phyloP scores from a whole-genome alignment of 1,140 invertebrate species.

The Lordiphosa clarofinis region DNA sequence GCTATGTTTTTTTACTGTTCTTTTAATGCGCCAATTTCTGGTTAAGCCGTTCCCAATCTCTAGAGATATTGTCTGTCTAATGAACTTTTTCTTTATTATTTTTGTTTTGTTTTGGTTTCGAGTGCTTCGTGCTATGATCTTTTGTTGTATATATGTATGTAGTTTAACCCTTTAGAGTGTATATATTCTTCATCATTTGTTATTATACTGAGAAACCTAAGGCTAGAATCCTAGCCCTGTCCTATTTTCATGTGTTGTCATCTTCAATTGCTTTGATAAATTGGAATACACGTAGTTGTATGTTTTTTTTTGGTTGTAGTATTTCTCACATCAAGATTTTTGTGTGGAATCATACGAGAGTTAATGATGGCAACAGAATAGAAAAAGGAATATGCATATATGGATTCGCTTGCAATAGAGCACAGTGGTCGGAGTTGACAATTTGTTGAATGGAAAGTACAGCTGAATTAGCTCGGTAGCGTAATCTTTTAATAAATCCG shows the following conservation, averaged over 20 bases:
- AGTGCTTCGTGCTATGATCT: constrained; percentile 1
- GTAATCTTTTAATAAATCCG: too few species aligned
- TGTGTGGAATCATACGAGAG: constrained; percentile 33
- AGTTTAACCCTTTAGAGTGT: constrained; percentile 47
- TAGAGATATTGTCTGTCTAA: constrained; percentile 42
- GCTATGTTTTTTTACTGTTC: neutral
- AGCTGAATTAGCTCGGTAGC: too few species aligned
- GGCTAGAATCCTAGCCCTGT: constrained; percentile 31
- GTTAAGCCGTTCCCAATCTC: constrained; percentile 28
- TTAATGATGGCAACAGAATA: constrained; percentile 48
- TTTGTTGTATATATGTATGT: constrained; percentile 40
- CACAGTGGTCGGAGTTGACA: too few species aligned
- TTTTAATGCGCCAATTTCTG: constrained; percentile 44
- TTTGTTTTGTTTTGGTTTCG: constrained; percentile 3
- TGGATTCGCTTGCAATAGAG: too few species aligned
- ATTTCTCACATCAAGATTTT: constrained; percentile 8
- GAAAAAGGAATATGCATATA: constrained; percentile 1
- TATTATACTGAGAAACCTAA: constrained; percentile 66
- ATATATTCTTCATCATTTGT: constrained; percentile 21
- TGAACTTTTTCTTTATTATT: constrained; percentile 9
- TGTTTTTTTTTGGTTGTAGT: constrained; percentile 23
- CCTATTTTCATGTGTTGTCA: constrained; percentile 47
- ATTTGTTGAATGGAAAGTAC: too few species aligned
- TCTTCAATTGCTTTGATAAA: constrained; percentile 76
- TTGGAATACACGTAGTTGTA: constrained; percentile 76